Percentiles rank a stretch among this genome's conserved stretches.
phyloP scores from a whole-genome alignment of 2,888 invertebrate genomes.

The Cryptus armator region DNA sequence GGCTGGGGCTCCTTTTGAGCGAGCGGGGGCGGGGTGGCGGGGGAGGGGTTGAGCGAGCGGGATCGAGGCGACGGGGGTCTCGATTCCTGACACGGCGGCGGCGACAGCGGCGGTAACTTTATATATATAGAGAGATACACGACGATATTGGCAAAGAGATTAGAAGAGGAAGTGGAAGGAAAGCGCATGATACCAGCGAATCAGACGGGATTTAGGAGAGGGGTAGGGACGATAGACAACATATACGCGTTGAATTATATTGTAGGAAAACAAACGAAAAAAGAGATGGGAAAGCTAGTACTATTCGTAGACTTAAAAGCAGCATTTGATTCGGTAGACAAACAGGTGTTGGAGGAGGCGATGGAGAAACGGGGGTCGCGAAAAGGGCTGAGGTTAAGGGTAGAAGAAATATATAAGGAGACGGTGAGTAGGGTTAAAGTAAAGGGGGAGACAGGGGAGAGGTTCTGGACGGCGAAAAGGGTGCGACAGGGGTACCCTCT shows the following conservation, averaged over 20 bases:
- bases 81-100: too few relatives aligned
- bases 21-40: too few relatives aligned
- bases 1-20: too few relatives aligned
- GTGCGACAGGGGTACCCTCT: constrained; percentile 68
- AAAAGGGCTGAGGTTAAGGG: constrained; percentile 2
- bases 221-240: not conserved
- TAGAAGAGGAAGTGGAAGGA: not conserved
- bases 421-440: constrained; percentile 29
- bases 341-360: not conserved
- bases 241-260: not conserved
- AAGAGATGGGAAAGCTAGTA: not conserved
- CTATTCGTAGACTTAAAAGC: constrained; percentile 27
- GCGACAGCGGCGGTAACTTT: too few relatives aligned
- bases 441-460: constrained; percentile 19
- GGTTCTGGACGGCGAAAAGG: constrained; percentile 52
- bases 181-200: not conserved
- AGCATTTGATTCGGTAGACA: constrained; percentile 40
- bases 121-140: constrained; percentile 38
- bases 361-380: constrained; percentile 8
- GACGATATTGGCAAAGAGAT: not conserved
- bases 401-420: constrained; percentile 1
- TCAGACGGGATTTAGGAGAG: not conserved
- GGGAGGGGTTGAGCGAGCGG: too few relatives aligned
- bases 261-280: not conserved
- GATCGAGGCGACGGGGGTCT: too few relatives aligned